Conservation (phyloP, 2,888 invertebrate species). For the Gasteruption jaculator region DNA sequence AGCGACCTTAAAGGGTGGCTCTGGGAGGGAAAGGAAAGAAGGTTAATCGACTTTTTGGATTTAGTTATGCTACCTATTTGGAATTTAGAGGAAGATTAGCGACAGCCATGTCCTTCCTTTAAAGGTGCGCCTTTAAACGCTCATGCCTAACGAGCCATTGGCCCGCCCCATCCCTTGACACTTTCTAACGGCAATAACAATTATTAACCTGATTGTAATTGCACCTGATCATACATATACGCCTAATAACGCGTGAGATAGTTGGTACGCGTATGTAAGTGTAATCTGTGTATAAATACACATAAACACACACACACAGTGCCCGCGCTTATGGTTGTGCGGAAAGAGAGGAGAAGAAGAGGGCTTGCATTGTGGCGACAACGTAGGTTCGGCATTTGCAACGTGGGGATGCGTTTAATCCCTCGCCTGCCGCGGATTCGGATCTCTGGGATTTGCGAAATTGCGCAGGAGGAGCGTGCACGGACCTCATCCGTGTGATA, state of each 20-base stretch:
- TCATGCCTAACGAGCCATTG: conserved; percentile 29
- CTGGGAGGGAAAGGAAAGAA: too few relatives aligned
- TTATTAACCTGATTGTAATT: conserved; percentile 49
- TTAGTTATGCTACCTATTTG: conserved; percentile 1
- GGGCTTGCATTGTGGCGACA: conserved; percentile 15
- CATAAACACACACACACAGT: too few relatives aligned
- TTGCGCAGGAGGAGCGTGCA: conserved; percentile 7
- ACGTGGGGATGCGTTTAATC: conserved; percentile 33
- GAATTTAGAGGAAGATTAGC: conserved; percentile 13
- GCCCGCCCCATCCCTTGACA: conserved; percentile 24
- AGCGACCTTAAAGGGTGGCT: too few relatives aligned
- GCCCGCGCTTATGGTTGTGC: conserved; percentile 3
- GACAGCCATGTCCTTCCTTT: conserved; percentile 14
- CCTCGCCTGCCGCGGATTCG: conserved; percentile 30
- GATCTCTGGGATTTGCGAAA: conserved; percentile 34
- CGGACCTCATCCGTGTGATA: too few relatives aligned
- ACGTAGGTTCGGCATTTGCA: conserved; percentile 29
- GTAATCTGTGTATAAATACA: too few relatives aligned
- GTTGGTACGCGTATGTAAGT: conserved; percentile 18
- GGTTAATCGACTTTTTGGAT: background rate
- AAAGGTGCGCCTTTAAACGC: conserved; percentile 7
- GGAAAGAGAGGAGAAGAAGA: conserved; percentile 4
- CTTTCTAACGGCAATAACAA: conserved; percentile 34
- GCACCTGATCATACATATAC: conserved; percentile 47
- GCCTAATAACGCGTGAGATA: conserved; percentile 31